phyloP scores from a whole-genome alignment of 2,797 vertebrate species.

The Hemitrygon akajei region DNA sequence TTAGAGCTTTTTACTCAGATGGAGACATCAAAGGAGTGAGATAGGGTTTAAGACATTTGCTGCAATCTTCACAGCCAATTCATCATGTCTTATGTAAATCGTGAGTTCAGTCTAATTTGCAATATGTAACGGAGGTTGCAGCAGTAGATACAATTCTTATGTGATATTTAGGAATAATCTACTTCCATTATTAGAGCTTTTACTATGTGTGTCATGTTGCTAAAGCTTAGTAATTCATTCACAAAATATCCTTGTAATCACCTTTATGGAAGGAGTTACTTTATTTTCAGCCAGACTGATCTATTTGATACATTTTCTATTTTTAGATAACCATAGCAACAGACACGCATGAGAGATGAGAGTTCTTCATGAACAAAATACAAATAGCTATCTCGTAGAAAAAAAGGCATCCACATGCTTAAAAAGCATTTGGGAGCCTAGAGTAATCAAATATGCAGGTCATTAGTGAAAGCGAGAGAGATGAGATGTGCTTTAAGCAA shows the following conservation, averaged over 20 bases:
- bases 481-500: neutral
- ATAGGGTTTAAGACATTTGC: neutral
- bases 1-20: neutral
- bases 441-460: conserved; percentile 25
- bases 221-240: conserved; percentile 15
- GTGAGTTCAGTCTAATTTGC: neutral
- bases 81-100: neutral
- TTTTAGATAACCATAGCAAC: conserved; percentile 34
- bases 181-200: neutral
- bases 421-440: conserved; percentile 5
- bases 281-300: conserved; percentile 24
- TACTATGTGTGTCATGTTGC: neutral
- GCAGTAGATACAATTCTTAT: neutral
- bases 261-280: conserved; percentile 17
- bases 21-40: neutral
- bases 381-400: conserved; percentile 15
- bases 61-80: neutral
- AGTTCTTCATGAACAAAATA: conserved; percentile 7
- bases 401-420: neutral
- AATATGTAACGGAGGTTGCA: neutral
- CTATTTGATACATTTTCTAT: conserved; percentile 23
- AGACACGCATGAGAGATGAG: conserved; percentile 5
- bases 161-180: neutral
- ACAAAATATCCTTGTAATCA: neutral
- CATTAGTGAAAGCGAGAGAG: neutral